These are phyloP conservation scores for Ganaspis brasiliensis DNA, from an alignment of 2,888 invertebrate species.

Conservation along the genomic window DNA sequence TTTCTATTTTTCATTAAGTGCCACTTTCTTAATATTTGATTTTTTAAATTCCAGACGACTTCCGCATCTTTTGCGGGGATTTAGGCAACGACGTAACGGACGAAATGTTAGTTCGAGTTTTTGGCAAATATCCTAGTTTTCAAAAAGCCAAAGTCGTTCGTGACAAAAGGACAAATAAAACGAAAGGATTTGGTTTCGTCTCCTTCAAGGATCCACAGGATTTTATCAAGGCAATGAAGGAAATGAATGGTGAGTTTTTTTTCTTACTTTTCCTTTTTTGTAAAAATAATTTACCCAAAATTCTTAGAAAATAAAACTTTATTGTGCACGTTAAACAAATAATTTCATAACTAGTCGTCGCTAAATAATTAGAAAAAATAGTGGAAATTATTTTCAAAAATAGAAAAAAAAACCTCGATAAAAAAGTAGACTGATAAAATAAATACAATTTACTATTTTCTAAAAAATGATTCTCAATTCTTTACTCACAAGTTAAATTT, in stretches of 20 bases:
- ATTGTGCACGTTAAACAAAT: slow-evolving; percentile 46
- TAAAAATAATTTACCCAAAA: background rate
- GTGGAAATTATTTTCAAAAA: too few species aligned
- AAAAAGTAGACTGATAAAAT: too few species aligned
- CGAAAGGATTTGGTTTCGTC: slow-evolving; percentile 99
- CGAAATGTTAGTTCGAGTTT: slow-evolving; percentile 97
- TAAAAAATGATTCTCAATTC: too few species aligned
- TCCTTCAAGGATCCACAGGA: slow-evolving; percentile 99
- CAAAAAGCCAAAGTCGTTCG: slow-evolving; percentile 96
- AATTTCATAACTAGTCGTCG: too few species aligned
- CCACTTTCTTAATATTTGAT: slow-evolving; percentile 46
- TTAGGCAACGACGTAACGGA: slow-evolving; percentile 99
- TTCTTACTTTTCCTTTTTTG: slow-evolving; percentile 34
- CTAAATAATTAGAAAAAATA: too few species aligned
- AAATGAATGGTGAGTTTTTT: slow-evolving; percentile 96
- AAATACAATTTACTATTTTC: too few species aligned
- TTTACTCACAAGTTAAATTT: too few species aligned
- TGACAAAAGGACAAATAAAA: slow-evolving; percentile 98
- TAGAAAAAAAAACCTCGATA: background rate
- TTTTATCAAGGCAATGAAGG: slow-evolving; percentile 99
- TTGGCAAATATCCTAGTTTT: slow-evolving; percentile 96
- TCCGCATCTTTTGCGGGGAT: slow-evolving; percentile 99
- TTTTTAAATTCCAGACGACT: slow-evolving; percentile 87
- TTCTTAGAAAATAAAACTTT: slow-evolving; percentile 59
- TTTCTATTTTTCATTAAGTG: too few species aligned